phyloP scores from a whole-genome alignment of 2,113 vertebrate genomes.

The Eira barbara region DNA sequence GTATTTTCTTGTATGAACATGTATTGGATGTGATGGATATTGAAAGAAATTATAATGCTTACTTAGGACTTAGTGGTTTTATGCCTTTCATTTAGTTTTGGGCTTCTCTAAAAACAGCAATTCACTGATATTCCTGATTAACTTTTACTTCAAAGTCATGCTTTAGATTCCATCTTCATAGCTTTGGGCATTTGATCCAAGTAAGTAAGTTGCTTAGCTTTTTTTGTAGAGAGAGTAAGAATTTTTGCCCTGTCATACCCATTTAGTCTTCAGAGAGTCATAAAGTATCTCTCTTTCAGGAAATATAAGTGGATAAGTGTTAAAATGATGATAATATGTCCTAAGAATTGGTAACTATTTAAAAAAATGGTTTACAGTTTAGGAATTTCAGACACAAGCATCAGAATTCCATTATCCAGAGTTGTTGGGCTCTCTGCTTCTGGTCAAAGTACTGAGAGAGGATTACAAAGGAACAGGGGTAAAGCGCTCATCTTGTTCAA shows the following conservation, averaged over 20 bases:
- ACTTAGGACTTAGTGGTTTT: not conserved
- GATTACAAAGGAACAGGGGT: not conserved
- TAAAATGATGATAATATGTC: not conserved
- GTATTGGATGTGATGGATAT: not conserved
- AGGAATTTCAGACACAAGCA: not conserved
- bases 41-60: not conserved
- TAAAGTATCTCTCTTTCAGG: not conserved
- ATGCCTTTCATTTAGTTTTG: not conserved
- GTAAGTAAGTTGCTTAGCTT: not conserved
- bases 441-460: not conserved
- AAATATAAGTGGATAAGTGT: not conserved
- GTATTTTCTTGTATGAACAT: not conserved
- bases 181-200: not conserved
- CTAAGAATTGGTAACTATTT: not conserved
- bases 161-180: not conserved
- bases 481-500: not conserved
- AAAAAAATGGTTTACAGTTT: not conserved
- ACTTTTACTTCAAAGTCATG: not conserved
- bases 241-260: not conserved
- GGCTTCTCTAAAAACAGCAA: not conserved
- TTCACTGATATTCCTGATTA: not conserved
- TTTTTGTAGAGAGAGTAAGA: not conserved
- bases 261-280: not conserved
- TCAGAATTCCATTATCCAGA: not conserved
- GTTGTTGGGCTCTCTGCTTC: not conserved